These are phyloP conservation scores for Lepidurus arcticus DNA, from an alignment of 1,140 invertebrate genomes.

Conservation along the genomic window DNA sequence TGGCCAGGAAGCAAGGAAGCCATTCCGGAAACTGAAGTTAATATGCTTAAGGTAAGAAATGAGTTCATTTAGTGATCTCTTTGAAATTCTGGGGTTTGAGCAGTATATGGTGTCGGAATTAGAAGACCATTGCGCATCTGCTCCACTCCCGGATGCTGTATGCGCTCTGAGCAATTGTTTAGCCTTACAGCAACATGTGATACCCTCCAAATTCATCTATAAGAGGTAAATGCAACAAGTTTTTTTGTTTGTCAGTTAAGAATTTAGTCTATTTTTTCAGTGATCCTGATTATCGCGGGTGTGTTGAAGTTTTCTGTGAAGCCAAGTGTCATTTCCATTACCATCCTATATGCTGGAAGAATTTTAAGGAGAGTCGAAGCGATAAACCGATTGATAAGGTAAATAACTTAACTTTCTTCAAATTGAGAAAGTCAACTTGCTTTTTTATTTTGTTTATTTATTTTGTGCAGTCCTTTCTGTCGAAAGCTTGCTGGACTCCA, in stretches of 20 bases:
- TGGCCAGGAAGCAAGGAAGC: neutral
- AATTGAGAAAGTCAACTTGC: no score
- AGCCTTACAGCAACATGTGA: neutral
- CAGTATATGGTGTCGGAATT: neutral
- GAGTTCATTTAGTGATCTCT: neutral
- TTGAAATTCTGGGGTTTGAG: neutral
- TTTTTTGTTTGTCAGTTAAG: neutral
- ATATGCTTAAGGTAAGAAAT: neutral
- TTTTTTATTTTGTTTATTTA: neutral
- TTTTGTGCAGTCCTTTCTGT: neutral
- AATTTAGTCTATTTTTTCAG: neutral
- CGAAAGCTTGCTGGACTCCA: neutral
- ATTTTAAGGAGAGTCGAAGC: neutral
- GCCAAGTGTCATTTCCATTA: neutral
- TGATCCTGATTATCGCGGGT: neutral
- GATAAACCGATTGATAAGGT: neutral
- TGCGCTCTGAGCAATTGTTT: neutral
- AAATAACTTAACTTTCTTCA: no score
- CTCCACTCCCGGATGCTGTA: neutral
- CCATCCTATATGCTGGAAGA: neutral
- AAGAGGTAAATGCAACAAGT: neutral
- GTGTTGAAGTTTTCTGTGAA: neutral
- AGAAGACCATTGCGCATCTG: neutral
- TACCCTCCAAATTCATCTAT: neutral
- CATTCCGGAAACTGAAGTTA: conserved; percentile 15